These are phyloP conservation scores for Cremastinae sp. DNA, from an alignment of 2,888 invertebrate genomes.

Conservation along the genomic window DNA sequence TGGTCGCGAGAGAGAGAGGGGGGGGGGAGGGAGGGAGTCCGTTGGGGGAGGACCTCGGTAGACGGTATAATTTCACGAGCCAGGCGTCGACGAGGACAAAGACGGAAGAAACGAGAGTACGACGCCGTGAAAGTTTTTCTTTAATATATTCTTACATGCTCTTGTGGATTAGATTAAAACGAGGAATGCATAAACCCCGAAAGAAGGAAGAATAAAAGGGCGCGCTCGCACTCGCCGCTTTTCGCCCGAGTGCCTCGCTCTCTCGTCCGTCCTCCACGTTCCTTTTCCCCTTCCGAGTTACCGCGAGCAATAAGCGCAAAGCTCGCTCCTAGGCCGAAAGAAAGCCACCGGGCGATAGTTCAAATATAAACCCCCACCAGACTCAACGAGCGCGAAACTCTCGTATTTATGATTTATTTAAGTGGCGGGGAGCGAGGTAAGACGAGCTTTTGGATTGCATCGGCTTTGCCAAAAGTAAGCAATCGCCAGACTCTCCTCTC, in stretches of 20 bases:
- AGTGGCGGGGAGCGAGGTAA: slow-evolving; percentile 65
- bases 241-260: slow-evolving; percentile 23
- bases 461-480: slow-evolving; percentile 45
- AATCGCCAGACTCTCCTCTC: slow-evolving; percentile 5
- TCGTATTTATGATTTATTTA: slow-evolving; percentile 78
- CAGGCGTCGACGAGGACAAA: slow-evolving; percentile 61
- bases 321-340: slow-evolving; percentile 54
- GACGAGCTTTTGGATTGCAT: slow-evolving; percentile 59
- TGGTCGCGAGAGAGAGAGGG: slow-evolving; percentile 43
- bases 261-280: slow-evolving; percentile 34
- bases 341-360: slow-evolving; percentile 21
- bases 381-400: slow-evolving; percentile 64
- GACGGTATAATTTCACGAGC: slow-evolving; percentile 76
- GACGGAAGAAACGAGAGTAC: slow-evolving; percentile 65
- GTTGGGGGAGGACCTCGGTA: slow-evolving; percentile 53
- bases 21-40: slow-evolving; percentile 18
- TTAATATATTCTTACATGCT: slow-evolving; percentile 80
- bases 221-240: slow-evolving; percentile 35
- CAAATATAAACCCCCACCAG: slow-evolving; percentile 20
- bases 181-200: slow-evolving; percentile 74
- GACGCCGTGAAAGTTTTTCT: slow-evolving; percentile 75
- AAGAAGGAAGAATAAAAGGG: slow-evolving; percentile 51
- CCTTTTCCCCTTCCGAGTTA: not conserved
- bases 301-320: slow-evolving; percentile 58
- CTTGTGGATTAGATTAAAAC: slow-evolving; percentile 79